Conservation (phyloP, 2,888 invertebrate species). For the Heliconius ismenius region DNA sequence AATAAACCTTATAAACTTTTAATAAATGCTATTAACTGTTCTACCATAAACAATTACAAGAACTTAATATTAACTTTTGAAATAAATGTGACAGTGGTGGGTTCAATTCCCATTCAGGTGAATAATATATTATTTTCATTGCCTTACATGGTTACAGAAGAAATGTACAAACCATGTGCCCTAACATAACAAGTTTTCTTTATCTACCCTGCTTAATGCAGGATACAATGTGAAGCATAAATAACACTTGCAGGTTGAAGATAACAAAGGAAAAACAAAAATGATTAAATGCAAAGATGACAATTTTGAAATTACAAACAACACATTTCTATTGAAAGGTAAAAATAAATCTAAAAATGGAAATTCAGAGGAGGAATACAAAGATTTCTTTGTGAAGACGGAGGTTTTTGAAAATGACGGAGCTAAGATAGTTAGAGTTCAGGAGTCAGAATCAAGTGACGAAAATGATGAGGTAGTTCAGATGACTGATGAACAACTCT, state of each 20-base stretch:
- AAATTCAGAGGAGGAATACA: slow-evolving; percentile 58
- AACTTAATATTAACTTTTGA: too few species aligned
- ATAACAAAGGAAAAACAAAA: slow-evolving; percentile 71
- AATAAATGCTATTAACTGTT: too few species aligned
- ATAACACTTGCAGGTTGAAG: slow-evolving; percentile 57
- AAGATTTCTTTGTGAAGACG: slow-evolving; percentile 67
- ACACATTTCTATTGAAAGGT: slow-evolving; percentile 66
- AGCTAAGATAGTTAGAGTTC: slow-evolving; percentile 56
- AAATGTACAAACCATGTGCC: too few species aligned
- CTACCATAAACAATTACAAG: too few species aligned
- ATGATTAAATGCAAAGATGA: slow-evolving; percentile 66
- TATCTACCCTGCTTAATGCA: not conserved
- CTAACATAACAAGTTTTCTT: too few species aligned
- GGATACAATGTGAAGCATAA: not conserved
- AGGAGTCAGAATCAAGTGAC: slow-evolving; percentile 54
- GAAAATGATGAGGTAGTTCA: slow-evolving; percentile 55
- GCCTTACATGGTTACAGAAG: too few species aligned
- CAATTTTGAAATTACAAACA: slow-evolving; percentile 68
- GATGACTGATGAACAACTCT: slow-evolving; percentile 89
- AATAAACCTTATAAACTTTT: too few species aligned
- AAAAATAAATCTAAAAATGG: slow-evolving; percentile 49
- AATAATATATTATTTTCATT: too few species aligned
- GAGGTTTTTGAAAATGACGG: slow-evolving; percentile 65
- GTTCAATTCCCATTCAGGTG: too few species aligned
- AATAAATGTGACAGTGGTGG: too few species aligned